Evolutionary conservation across 1,140 invertebrate genomes (phyloP), one percentile per base, ranked within the genome.

Genomic region (Hesperophylax magnus): DNA sequence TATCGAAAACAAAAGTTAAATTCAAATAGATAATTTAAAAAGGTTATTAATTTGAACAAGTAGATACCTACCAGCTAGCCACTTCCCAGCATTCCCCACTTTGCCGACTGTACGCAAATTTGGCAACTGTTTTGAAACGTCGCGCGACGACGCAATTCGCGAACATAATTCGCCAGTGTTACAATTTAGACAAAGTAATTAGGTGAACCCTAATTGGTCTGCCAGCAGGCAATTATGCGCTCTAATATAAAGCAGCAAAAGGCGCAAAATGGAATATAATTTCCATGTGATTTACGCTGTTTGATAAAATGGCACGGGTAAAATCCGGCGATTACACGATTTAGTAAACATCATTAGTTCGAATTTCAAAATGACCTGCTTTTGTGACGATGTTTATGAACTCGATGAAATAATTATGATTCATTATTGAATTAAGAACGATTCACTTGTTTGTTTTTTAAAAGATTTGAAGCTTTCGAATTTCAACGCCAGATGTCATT

Each of bases 111-210:
- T 80, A 69, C 74, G 27, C 20, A n/a, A 75, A 82, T 52, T 78
- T 69, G 60, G 77, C 52, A 67, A 79, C 74, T 76, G 81, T 83
- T 72, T 72, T 24, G 52, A 47, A 47, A 14, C 39, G 11, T 2
- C 27, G 27, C 27, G 65, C 39, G 17, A 63, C 71, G 47, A 67
- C 75, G 47, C 65, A 80, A 77, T 78, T 83, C 72, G 75, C 74
- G 52, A 74, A 83, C 81, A 80, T 83, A 83, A 83, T 83, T 83
- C 56, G 81, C 81, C 76, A 31, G 54, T 69, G 78, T 80, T 79
- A 83, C 77, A 83, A 80, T 80, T 78, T 83, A 82, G 81, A 76
- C 81, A 74, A 24, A 78, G 61, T 83, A 83, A 83, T 83, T 83
- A 80, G 81, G 61, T 78, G 76, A 75, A 78, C 77, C 77, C 75